Conservation (phyloP, 2,888 invertebrate genomes). For the Thelaira solivaga region DNA sequence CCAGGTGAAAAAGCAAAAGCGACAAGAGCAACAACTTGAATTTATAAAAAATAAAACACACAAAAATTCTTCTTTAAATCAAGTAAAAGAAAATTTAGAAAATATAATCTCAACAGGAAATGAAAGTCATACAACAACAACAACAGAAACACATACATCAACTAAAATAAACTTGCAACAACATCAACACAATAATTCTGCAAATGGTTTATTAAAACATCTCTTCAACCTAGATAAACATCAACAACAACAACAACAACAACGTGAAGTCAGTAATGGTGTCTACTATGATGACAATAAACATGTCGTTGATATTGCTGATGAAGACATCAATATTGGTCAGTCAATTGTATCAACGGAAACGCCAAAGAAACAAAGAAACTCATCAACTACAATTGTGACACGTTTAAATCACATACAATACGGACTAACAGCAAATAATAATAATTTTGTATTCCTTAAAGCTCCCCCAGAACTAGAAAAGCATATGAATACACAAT, state of each 20-base stretch:
- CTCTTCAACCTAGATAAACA: not conserved
- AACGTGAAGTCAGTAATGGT: not conserved
- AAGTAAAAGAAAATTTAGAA: slow-evolving; percentile 47
- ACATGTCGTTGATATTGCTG: not conserved
- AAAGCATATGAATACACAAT: not conserved
- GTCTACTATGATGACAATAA: not conserved
- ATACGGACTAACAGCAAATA: not conserved
- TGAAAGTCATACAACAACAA: slow-evolving; percentile 38
- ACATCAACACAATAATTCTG: not conserved
- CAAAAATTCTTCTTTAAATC: slow-evolving; percentile 1
- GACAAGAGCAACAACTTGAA: slow-evolving; percentile 29
- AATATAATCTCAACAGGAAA: slow-evolving; percentile 49
- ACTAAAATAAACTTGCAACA: not conserved
- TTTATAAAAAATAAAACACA: slow-evolving; percentile 43
- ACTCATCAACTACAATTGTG: slow-evolving; percentile 51
- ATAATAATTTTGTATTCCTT: slow-evolving; percentile 47
- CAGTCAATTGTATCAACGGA: not conserved
- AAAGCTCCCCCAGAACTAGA: slow-evolving; percentile 29
- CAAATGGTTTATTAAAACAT: slow-evolving; percentile 5
- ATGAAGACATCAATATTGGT: not conserved
- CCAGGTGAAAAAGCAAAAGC: slow-evolving; percentile 34
- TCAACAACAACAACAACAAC: not conserved
- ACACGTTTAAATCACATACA: slow-evolving; percentile 63
- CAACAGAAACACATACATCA: slow-evolving; percentile 6
- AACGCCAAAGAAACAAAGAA: slow-evolving; percentile 23